These are phyloP conservation scores for Myotis brandtii DNA, from an alignment of 2,113 vertebrate genomes.

Conservation along the genomic window DNA sequence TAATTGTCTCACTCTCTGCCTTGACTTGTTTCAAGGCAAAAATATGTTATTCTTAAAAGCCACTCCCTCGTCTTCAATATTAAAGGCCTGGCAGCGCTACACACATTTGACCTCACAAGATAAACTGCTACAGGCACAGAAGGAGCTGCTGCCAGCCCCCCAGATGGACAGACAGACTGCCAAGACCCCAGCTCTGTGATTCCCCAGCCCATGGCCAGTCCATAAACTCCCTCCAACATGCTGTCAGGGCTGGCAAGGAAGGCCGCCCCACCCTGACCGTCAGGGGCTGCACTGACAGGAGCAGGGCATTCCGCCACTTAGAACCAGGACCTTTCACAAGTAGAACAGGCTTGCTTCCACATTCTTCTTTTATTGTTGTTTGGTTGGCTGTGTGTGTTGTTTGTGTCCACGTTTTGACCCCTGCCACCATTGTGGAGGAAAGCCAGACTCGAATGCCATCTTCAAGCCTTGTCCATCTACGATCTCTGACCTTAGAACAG, in stretches of 20 bases:
- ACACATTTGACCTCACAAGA: background rate
- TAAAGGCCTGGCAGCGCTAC: constrained; percentile 57
- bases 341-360: background rate
- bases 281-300: background rate
- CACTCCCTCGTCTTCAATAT: constrained; percentile 68
- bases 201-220: background rate
- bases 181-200: background rate
- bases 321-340: background rate
- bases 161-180: constrained; percentile 23
- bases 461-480: background rate
- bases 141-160: background rate
- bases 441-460: background rate
- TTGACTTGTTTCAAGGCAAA: constrained; percentile 74
- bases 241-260: background rate
- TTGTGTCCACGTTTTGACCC: background rate
- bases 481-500: background rate
- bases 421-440: background rate
- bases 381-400: background rate
- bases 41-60: constrained; percentile 78
- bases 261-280: rapidly evolving
- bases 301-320: background rate
- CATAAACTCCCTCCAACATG: background rate
- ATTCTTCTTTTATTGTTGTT: background rate
- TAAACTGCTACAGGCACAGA: background rate
- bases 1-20: constrained; percentile 61